Evolutionary conservation across 2,888 invertebrate species (phyloP).

Genomic region (Hydriomena furcata): DNA sequence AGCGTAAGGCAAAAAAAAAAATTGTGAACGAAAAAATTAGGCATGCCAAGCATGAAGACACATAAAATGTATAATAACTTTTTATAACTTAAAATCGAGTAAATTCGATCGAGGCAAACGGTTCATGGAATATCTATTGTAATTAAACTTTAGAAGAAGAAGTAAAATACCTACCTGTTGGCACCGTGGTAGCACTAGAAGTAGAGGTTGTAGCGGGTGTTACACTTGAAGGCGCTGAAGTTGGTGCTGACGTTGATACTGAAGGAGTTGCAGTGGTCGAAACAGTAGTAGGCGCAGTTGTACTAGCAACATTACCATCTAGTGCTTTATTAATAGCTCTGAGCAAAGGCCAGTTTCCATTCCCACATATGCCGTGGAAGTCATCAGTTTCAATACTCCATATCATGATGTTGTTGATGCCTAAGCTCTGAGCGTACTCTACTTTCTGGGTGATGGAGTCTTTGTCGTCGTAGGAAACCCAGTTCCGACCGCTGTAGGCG

Average conservation of each 20-base stretch:
- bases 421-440: slow-evolving; percentile 63
- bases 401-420: slow-evolving; percentile 86
- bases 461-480: slow-evolving; percentile 88
- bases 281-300: slow-evolving; percentile 9
- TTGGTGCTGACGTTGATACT: too few species aligned
- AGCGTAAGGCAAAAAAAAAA: too few species aligned
- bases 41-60: too few species aligned
- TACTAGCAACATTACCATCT: slow-evolving; percentile 21
- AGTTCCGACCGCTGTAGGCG: slow-evolving; percentile 81
- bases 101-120: too few species aligned
- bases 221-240: slow-evolving; percentile 3
- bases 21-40: too few species aligned
- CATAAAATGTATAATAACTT: too few species aligned
- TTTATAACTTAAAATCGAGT: too few species aligned
- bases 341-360: slow-evolving; percentile 83
- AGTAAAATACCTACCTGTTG: slow-evolving; percentile 3
- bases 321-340: slow-evolving; percentile 78
- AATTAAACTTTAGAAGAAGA: background rate
- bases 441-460: slow-evolving; percentile 80
- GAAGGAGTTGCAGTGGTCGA: too few species aligned
- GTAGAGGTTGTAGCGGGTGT: too few species aligned
- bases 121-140: background rate
- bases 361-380: slow-evolving; percentile 85
- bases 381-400: slow-evolving; percentile 94
- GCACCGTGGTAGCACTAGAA: slow-evolving; percentile 1